Evolutionary conservation across 1,140 invertebrate genomes (phyloP), one percentile per base, ranked within the genome.

Genomic region (Sarcophaga bullata): DNA sequence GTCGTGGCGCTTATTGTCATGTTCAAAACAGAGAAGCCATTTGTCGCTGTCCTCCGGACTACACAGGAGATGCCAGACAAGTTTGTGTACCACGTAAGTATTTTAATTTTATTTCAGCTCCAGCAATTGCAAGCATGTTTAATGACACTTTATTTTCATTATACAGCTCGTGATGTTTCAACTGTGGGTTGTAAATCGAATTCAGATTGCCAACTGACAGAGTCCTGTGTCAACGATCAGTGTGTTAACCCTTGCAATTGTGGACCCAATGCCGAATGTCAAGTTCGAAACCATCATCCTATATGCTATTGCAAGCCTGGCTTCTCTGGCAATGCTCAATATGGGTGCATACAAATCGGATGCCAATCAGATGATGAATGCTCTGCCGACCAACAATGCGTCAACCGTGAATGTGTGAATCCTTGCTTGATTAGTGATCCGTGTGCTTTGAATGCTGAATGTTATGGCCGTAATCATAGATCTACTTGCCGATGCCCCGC

Each of bases 181-280:
- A 92, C 92, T 52, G 92, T 94, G 11, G 95, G 94, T 72, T 97
- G 96, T 87, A 93, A 92, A 85, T 93, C 94, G 3, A 96, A 95
- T 87, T 93, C 93, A 4, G 96, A 97, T 76, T 98, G 96, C 89
- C 92, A 94, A 19, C 88, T 93, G 58, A 94, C 94, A 19, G 94
- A 97, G 90, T 93, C 96, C 5, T 97, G 96, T 87, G 92, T 96
- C 50, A 96, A 97, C 84, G 91, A 92, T 72, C 90, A 92, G 9
- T 97, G 96, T 87, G 92, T 95, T 7, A 95, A 93, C 87, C 96
- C 96, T 0, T 97, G 96, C 85, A 94, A 95, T 82, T 97, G 97
- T 86, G 96, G 96, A 62, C 91, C 92, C 1, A 94, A 97, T 87
- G 94, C 96, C 4, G 94, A 95, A 84, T 98, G 96, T 88, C 91